Conservation (phyloP, 2,797 vertebrate species). For the Sebastes hubbsi region DNA sequence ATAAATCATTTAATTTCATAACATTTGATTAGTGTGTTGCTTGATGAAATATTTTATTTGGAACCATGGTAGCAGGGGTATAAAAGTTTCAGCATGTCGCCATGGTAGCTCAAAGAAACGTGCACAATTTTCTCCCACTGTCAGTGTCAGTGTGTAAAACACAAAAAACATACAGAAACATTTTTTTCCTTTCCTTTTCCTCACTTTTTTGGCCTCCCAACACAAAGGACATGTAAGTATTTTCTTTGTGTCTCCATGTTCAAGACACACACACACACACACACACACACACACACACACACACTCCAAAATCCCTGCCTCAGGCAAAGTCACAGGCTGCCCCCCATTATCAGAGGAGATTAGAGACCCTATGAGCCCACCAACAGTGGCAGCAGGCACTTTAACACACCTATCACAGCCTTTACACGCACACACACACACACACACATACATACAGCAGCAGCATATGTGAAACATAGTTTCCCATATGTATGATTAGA, state of each 20-base stretch:
- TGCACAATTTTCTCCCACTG: neutral
- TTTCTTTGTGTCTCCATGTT: neutral
- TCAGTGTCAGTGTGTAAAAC: neutral
- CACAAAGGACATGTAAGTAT: neutral
- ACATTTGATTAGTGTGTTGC: neutral
- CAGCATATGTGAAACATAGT: constrained; percentile 58
- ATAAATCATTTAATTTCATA: neutral
- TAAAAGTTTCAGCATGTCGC: neutral
- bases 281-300: neutral
- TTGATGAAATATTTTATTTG: neutral
- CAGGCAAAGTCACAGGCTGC: constrained; percentile 51
- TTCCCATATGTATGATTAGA: constrained; percentile 48
- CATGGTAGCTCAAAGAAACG: neutral
- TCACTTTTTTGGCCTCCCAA: neutral
- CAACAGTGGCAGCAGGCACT: constrained; percentile 48
- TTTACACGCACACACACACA: constrained; percentile 13
- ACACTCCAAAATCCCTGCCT: constrained; percentile 13
- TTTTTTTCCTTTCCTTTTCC: neutral
- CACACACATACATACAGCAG: neutral
- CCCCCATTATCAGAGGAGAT: constrained; percentile 56
- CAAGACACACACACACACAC: neutral
- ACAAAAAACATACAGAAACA: neutral
- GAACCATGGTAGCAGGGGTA: no score
- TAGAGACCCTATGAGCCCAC: constrained; percentile 51
- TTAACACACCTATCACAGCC: constrained; percentile 52